phyloP scores from a whole-genome alignment of 2,888 invertebrate species.

The Campaea margaritaria region DNA sequence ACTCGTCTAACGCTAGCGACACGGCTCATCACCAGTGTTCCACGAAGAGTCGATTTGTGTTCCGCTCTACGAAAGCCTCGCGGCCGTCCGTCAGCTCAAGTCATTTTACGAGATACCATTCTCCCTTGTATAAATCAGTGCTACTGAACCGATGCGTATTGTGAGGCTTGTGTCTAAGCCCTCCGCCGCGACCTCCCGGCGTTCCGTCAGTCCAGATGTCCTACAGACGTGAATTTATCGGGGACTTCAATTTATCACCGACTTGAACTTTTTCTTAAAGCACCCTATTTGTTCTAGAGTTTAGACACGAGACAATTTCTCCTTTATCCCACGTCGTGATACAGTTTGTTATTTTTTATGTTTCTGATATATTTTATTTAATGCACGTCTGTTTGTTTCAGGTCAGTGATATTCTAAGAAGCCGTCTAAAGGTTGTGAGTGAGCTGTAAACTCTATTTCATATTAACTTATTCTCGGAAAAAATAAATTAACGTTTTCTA shows the following conservation, averaged over 20 bases:
- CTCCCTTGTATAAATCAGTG: neutral
- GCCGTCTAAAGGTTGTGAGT: neutral
- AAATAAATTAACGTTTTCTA: too few relatives aligned
- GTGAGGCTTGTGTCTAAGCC: neutral
- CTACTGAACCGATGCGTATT: neutral
- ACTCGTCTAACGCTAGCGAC: too few relatives aligned
- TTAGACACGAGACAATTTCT: conserved; percentile 6
- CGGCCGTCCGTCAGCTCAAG: too few relatives aligned
- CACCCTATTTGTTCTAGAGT: conserved; percentile 15
- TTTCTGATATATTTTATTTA: neutral
- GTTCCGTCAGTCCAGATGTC: conserved; percentile 16
- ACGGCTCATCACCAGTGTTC: too few relatives aligned
- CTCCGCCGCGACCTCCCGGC: neutral
- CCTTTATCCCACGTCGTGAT: neutral
- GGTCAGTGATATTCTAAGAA: conserved; percentile 32
- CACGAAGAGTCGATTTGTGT: too few relatives aligned
- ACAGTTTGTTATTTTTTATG: neutral
- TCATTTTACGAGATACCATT: neutral
- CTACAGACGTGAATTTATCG: conserved; percentile 9
- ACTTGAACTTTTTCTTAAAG: conserved; percentile 18
- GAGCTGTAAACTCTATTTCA: neutral
- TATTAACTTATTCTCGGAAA: neutral
- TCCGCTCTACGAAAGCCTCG: too few relatives aligned
- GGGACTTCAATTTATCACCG: conserved; percentile 15
- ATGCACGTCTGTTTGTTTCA: conserved; percentile 35